These are phyloP conservation scores for Aplysia californica DNA, from an alignment of 1,140 invertebrate species.

Conservation along the genomic window DNA sequence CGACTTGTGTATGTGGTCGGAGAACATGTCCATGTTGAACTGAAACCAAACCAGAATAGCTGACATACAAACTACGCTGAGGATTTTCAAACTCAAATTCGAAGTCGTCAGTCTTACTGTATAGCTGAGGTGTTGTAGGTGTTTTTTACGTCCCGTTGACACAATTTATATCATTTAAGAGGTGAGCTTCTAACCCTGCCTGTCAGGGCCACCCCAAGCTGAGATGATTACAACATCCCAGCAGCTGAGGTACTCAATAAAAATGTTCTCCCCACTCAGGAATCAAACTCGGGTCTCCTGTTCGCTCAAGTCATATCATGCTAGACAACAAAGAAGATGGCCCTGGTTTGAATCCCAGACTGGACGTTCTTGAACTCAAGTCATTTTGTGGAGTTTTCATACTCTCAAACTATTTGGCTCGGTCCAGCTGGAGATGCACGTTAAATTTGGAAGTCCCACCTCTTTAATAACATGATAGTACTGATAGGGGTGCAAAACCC, in stretches of 20 bases:
- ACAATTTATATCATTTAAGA: not conserved
- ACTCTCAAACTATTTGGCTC: not conserved
- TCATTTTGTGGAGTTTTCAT: not conserved
- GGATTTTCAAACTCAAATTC: not conserved
- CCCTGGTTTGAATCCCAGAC: not conserved
- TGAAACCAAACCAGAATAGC: slow-evolving; percentile 1
- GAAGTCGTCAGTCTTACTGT: not conserved
- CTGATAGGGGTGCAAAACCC: too few species aligned
- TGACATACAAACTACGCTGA: slow-evolving; percentile 3
- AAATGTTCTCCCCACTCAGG: too few species aligned
- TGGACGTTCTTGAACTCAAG: not conserved
- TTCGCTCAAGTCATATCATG: too few species aligned
- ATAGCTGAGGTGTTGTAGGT: not conserved
- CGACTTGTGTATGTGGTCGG: slow-evolving; percentile 24
- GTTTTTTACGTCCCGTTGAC: not conserved
- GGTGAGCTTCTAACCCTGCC: too few species aligned
- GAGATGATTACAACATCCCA: too few species aligned
- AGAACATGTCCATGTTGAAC: slow-evolving; percentile 25
- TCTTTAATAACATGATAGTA: too few species aligned
- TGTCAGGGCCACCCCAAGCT: not conserved
- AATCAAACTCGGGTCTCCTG: too few species aligned
- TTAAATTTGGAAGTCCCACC: not conserved
- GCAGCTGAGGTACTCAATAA: too few species aligned
- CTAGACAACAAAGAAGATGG: too few species aligned
- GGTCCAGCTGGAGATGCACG: not conserved